Conservation (phyloP, 2,888 invertebrate genomes). For the Lasioglossum villosulum region DNA sequence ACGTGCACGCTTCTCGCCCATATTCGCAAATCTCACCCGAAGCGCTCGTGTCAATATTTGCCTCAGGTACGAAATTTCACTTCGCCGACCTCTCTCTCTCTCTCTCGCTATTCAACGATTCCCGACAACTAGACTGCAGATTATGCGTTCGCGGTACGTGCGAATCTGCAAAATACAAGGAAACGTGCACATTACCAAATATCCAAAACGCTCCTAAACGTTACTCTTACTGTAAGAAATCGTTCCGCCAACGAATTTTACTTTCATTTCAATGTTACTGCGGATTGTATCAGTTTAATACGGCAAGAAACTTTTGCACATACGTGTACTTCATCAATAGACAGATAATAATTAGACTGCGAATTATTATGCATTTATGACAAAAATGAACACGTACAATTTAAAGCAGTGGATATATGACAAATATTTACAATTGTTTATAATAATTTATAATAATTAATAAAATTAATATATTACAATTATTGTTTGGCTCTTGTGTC, state of each 20-base stretch:
- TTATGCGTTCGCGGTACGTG: neutral
- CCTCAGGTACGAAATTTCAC: slow-evolving; percentile 41
- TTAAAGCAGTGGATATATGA: no score
- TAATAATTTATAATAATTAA: no score
- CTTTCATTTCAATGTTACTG: neutral
- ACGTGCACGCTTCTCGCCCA: slow-evolving; percentile 60
- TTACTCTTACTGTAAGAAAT: neutral
- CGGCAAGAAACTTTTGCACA: no score
- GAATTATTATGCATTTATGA: no score
- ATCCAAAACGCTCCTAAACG: neutral
- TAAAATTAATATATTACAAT: no score
- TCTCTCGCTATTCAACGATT: neutral
- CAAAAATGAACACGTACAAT: no score
- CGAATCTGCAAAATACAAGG: neutral
- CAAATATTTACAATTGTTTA: no score
- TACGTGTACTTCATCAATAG: no score
- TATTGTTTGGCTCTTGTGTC: no score
- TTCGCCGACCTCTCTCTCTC: neutral
- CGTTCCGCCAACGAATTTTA: neutral
- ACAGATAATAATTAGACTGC: no score
- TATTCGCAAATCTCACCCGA: slow-evolving; percentile 65
- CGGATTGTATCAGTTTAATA: no score
- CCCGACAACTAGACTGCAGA: neutral
- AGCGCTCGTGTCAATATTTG: slow-evolving; percentile 34
- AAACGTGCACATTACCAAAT: neutral